Conservation (phyloP, 2,888 invertebrate genomes). For the Aspidiotus destructor region DNA sequence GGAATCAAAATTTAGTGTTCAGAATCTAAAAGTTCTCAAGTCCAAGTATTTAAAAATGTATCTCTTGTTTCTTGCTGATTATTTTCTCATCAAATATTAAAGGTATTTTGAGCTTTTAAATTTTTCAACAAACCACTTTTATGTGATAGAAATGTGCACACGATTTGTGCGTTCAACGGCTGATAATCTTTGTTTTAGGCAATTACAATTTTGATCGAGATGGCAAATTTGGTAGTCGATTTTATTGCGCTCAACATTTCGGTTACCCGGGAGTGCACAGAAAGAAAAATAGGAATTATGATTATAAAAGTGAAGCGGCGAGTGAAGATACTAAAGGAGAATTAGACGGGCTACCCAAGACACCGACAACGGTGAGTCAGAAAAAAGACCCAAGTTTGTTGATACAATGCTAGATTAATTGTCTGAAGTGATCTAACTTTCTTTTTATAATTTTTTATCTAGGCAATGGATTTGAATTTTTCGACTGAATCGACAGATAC, state of each 20-base stretch:
- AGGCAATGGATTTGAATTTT: slow-evolving; percentile 15
- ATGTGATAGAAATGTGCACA: not conserved
- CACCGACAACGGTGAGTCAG: slow-evolving; percentile 12
- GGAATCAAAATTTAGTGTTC: too few relatives aligned
- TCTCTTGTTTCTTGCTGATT: too few relatives aligned
- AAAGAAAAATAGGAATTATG: slow-evolving; percentile 26
- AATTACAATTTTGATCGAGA: slow-evolving; percentile 64
- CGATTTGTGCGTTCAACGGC: not conserved
- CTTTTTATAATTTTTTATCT: not conserved
- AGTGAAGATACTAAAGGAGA: slow-evolving; percentile 9
- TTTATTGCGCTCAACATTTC: slow-evolving; percentile 68
- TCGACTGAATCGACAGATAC: slow-evolving; percentile 43
- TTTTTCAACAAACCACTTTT: slow-evolving; percentile 5
- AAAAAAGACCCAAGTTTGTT: not conserved
- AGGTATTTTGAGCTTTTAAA: not conserved
- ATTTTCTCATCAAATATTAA: too few relatives aligned
- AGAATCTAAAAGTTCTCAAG: too few relatives aligned
- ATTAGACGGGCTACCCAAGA: slow-evolving; percentile 13
- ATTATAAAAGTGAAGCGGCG: slow-evolving; percentile 19
- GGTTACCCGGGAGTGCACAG: slow-evolving; percentile 50
- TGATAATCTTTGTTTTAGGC: slow-evolving; percentile 41
- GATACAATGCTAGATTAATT: not conserved
- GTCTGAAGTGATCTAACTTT: not conserved
- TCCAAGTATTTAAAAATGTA: too few relatives aligned
- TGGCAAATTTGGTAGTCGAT: slow-evolving; percentile 55